These are phyloP conservation scores for Gambelia wislizenii DNA, from an alignment of 2,797 vertebrate genomes.

Conservation along the genomic window DNA sequence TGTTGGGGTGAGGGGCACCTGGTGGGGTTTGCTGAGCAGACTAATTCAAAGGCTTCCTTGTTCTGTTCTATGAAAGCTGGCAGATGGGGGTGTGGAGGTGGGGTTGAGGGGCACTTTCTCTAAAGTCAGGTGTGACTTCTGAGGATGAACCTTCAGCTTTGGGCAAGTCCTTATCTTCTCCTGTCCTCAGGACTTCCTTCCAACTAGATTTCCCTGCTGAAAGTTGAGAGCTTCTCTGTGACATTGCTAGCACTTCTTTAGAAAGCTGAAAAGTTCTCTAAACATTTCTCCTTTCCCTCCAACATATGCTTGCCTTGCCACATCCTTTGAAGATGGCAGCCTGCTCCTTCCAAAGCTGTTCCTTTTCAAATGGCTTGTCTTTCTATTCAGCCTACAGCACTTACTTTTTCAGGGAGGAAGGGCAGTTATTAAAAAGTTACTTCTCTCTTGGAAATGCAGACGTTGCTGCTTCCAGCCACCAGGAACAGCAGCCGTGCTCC, in stretches of 20 bases:
- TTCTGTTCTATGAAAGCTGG: not conserved
- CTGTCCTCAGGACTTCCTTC: not conserved
- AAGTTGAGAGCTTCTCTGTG: not conserved
- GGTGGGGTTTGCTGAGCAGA: not conserved
- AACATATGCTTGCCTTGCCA: not conserved
- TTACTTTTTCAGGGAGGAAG: not conserved
- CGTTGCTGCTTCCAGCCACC: not conserved
- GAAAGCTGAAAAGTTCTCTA: not conserved
- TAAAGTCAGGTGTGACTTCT: not conserved
- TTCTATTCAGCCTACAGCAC: no score
- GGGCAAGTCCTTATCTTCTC: not conserved
- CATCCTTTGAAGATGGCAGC: not conserved
- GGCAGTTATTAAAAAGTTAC: not conserved
- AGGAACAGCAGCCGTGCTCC: not conserved
- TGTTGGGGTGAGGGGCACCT: no score
- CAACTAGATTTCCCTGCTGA: not conserved
- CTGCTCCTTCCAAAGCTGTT: not conserved
- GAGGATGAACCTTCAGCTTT: not conserved
- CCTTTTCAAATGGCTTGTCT: not conserved
- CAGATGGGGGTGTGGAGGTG: not conserved
- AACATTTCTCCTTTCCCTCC: not conserved
- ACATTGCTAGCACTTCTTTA: not conserved
- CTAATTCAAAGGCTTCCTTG: not conserved
- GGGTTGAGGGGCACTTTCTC: not conserved
- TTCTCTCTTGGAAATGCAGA: slow-evolving; percentile 4